These are phyloP conservation scores for Epirrhoe tristata DNA, from an alignment of 2,888 invertebrate genomes.

Conservation along the genomic window DNA sequence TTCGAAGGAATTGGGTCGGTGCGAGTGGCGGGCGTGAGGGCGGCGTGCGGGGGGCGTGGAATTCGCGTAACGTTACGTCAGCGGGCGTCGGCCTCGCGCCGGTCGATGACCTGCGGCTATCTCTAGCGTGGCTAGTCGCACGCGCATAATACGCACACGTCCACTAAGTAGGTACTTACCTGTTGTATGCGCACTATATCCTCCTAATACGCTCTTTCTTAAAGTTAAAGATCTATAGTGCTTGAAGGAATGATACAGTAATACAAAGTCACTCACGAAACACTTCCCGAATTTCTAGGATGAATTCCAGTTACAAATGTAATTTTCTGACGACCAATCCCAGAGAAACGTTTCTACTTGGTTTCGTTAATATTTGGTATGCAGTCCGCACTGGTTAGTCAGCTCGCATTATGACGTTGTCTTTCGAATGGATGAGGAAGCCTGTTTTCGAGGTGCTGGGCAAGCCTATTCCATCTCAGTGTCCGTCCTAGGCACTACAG, in stretches of 20 bases:
- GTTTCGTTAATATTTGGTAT: no score
- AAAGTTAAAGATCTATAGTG: background rate
- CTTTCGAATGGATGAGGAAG: no score
- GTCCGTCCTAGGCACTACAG: no score
- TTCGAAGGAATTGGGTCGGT: conserved; percentile 83
- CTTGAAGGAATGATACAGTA: background rate
- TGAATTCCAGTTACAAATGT: no score
- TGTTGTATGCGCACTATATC: conserved; percentile 20
- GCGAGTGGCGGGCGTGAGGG: conserved; percentile 57
- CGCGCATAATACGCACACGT: conserved; percentile 67
- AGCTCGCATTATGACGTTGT: no score
- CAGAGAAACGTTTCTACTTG: no score
- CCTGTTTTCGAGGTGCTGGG: no score
- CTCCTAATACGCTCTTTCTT: background rate
- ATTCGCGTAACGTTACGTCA: conserved; percentile 85
- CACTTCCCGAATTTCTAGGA: background rate
- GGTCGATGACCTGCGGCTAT: conserved; percentile 82
- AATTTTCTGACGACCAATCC: no score
- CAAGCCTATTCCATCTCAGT: no score
- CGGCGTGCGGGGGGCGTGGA: conserved; percentile 65
- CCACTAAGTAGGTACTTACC: conserved; percentile 20
- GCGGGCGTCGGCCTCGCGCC: conserved; percentile 81
- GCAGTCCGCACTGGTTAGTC: no score
- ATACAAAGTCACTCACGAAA: background rate
- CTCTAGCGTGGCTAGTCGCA: conserved; percentile 75